Evolutionary conservation across 2,113 vertebrate genomes (phyloP).

Genomic region (Riparia riparia): DNA sequence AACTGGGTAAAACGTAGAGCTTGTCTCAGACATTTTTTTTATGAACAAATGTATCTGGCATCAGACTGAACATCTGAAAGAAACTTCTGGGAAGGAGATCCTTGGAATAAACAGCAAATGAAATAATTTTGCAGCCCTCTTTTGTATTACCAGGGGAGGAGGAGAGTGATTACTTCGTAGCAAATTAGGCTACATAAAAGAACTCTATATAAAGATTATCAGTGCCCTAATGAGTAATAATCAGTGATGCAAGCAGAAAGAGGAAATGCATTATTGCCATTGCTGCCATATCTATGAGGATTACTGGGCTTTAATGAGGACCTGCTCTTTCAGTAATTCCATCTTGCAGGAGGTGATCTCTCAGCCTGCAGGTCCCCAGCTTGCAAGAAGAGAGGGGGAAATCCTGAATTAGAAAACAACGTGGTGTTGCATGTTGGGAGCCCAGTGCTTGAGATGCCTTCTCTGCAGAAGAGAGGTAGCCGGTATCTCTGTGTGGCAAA

Average conservation of each 20-base stretch:
- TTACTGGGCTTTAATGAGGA: neutral
- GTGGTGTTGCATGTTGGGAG: neutral
- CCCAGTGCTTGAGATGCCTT: neutral
- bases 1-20: neutral
- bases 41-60: neutral
- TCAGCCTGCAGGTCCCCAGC: neutral
- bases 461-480: neutral
- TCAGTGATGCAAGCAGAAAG: neutral
- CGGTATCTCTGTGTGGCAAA: rapidly evolving
- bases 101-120: neutral
- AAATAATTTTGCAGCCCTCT: neutral
- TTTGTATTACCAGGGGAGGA: constrained; percentile 8
- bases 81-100: neutral
- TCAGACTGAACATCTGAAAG: neutral
- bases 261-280: neutral
- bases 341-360: neutral
- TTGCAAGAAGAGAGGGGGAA: neutral
- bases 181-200: neutral
- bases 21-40: neutral
- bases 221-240: neutral
- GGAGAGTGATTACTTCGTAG: neutral
- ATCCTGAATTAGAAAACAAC: neutral
- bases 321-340: neutral
- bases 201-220: neutral
- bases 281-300: neutral